Percentiles rank a stretch among this genome's conserved stretches.
phyloP scores from a whole-genome alignment of 2,797 vertebrate genomes.

The Propithecus deckenii region DNA sequence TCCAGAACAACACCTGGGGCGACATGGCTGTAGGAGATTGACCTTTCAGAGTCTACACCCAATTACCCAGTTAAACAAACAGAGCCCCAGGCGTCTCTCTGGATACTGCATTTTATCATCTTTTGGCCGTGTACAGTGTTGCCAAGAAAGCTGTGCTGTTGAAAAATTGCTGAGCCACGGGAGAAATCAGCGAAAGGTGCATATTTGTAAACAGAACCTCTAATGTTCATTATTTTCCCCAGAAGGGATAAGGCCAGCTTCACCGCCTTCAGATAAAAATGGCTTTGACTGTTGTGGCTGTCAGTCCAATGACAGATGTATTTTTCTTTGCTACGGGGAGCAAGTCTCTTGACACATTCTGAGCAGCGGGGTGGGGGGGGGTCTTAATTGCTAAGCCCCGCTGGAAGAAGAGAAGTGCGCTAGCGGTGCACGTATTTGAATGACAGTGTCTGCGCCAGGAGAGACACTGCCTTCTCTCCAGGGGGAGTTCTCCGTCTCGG shows the following conservation, averaged over 20 bases:
- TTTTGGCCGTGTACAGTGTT: not conserved
- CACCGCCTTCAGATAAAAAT: conserved; percentile 48
- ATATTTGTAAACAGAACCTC: conserved; percentile 70
- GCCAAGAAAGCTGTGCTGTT: conserved; percentile 62
- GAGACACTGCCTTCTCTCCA: not conserved
- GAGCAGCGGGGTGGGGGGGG: not conserved
- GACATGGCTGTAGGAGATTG: not conserved
- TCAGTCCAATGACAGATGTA: conserved; percentile 67
- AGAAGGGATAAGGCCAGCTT: conserved; percentile 55
- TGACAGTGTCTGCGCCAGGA: not conserved
- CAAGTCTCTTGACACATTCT: conserved; percentile 65
- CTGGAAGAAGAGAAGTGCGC: not conserved
- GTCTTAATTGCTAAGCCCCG: conserved; percentile 59
- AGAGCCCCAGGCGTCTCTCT: conserved; percentile 51
- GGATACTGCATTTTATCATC: conserved; percentile 51
- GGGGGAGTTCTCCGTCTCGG: not conserved
- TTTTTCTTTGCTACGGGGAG: conserved; percentile 54
- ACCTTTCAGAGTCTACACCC: conserved; percentile 33
- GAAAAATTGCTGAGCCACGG: conserved; percentile 66
- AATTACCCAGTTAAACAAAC: conserved; percentile 62
- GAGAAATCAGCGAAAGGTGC: conserved; percentile 65
- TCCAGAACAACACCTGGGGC: conserved; percentile 33
- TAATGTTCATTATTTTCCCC: conserved; percentile 74
- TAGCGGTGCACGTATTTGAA: conserved; percentile 36
- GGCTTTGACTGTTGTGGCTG: conserved; percentile 54